Percentiles rank a stretch among this genome's conserved stretches.
Conservation (phyloP, 1,140 invertebrate genomes). For the Papilio xuthus region DNA sequence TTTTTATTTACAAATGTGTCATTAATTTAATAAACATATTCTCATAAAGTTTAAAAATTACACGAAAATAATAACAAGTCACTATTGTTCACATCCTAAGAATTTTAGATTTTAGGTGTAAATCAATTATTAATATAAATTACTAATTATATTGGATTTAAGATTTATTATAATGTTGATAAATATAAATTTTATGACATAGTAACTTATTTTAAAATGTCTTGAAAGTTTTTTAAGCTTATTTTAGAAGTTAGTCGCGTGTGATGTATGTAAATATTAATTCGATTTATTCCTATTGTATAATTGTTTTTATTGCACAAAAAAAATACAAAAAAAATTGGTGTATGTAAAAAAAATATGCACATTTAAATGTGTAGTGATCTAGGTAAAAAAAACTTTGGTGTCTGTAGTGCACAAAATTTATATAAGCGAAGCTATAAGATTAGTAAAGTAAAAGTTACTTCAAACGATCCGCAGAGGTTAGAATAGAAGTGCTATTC, state of each 20-base stretch:
- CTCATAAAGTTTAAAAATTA: background rate
- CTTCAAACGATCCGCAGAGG: background rate
- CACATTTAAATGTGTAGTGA: conserved; percentile 13
- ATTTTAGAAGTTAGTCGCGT: conserved; percentile 15
- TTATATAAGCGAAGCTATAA: background rate
- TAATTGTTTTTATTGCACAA: conserved; percentile 30
- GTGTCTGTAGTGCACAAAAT: background rate
- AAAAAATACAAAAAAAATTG: conserved; percentile 1
- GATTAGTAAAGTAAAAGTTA: background rate
- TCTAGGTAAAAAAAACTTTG: background rate
- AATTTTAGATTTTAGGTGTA: conserved; percentile 5
- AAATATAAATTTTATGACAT: conserved; percentile 19
- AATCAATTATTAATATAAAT: conserved; percentile 17
- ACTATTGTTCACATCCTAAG: conserved; percentile 44
- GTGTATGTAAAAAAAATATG: background rate
- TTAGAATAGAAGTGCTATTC: background rate
- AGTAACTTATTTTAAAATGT: background rate
- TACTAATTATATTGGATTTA: conserved; percentile 5
- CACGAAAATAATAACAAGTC: background rate
- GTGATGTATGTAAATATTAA: background rate
- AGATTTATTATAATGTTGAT: conserved; percentile 18
- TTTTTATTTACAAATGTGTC: conserved; percentile 31
- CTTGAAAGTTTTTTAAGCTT: conserved; percentile 28
- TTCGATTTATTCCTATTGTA: conserved; percentile 28
- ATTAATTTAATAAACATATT: background rate